Conservation (phyloP, 2,113 vertebrate genomes). For the Lycocorax pyrrhopterus region DNA sequence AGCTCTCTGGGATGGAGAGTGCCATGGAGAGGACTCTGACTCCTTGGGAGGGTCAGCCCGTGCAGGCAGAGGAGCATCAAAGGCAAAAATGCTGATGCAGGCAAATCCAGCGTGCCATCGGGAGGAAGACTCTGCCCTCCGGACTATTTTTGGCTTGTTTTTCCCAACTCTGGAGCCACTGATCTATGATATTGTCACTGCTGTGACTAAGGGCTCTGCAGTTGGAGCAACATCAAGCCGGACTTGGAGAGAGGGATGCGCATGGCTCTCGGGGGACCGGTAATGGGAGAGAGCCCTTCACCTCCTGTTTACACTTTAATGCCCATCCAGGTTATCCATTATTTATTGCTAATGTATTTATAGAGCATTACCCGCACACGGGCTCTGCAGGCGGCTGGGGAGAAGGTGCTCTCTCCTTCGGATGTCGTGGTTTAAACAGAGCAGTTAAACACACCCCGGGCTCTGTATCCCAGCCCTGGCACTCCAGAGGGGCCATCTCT, state of each 20-base stretch:
- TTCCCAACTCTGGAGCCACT: constrained; percentile 8
- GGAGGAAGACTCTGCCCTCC: neutral
- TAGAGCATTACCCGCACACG: neutral
- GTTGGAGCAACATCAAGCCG: neutral
- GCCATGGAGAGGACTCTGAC: neutral
- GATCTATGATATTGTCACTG: constrained; percentile 36
- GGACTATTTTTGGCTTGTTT: constrained; percentile 39
- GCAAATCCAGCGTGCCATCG: neutral
- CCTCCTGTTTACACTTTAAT: constrained; percentile 57
- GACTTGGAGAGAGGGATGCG: neutral
- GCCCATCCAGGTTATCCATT: constrained; percentile 50
- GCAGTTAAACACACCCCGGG: accelerated
- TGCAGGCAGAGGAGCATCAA: neutral
- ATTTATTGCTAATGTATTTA: constrained; percentile 59
- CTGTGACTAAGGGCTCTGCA: constrained; percentile 49
- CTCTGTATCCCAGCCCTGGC: accelerated
- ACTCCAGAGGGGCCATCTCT: accelerated
- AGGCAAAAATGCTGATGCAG: neutral
- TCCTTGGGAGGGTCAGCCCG: neutral
- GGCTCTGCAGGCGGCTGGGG: neutral
- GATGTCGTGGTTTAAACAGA: neutral
- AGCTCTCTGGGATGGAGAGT: neutral
- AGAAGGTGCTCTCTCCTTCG: neutral
- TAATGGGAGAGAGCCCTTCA: constrained; percentile 57
- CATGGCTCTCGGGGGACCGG: neutral